phyloP scores from a whole-genome alignment of 1,140 invertebrate genomes.

The Ostrea denselamellosa region DNA sequence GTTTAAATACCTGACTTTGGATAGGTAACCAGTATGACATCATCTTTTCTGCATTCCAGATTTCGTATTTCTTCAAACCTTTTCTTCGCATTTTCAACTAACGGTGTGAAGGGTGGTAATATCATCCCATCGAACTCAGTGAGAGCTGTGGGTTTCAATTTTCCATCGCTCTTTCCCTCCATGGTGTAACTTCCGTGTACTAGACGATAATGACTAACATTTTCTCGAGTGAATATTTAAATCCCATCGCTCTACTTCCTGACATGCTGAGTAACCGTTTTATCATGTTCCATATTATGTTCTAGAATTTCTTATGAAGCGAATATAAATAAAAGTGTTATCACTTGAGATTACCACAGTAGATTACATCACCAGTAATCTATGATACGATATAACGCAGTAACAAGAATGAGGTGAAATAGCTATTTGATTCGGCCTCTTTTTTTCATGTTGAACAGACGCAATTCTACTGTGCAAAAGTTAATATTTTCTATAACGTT shows the following conservation, averaged over 20 bases:
- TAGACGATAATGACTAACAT: too few relatives aligned
- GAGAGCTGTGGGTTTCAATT: not conserved
- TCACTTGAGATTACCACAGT: too few relatives aligned
- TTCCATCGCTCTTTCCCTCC: not conserved
- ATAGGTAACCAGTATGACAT: not conserved
- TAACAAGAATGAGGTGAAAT: too few relatives aligned
- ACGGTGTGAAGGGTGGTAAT: not conserved
- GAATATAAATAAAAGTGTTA: too few relatives aligned
- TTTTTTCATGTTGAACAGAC: too few relatives aligned
- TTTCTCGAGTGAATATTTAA: not conserved
- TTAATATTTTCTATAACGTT: too few relatives aligned
- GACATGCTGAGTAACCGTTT: not conserved
- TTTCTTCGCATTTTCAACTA: not conserved
- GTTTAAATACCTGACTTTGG: not conserved
- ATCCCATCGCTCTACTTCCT: not conserved
- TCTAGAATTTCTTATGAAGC: too few relatives aligned
- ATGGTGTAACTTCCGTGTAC: not conserved
- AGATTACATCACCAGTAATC: too few relatives aligned
- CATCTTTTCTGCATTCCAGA: not conserved
- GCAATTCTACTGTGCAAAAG: too few relatives aligned
- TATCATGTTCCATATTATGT: too few relatives aligned
- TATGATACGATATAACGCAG: too few relatives aligned
- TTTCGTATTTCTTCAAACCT: slow-evolving; percentile 9
- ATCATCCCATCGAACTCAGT: not conserved
- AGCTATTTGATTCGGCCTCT: too few relatives aligned